A percentile compares a stretch with the other conserved stretches of the same genome.
Conservation (phyloP, 2,888 invertebrate genomes). For the Ennomos fuscantarius region DNA sequence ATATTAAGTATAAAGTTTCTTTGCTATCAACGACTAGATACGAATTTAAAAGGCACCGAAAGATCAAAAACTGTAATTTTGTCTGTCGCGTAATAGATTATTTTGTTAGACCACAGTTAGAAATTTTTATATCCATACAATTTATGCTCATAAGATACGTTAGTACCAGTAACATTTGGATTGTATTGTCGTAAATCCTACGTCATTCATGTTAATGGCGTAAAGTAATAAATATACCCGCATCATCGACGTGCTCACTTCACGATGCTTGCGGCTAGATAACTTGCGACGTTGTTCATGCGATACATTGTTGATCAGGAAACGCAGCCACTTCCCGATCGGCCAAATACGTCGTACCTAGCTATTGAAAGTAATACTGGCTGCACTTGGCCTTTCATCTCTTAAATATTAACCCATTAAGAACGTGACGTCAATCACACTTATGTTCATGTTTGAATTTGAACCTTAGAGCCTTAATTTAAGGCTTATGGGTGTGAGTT, state of each 20-base stretch:
- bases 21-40: too few species aligned
- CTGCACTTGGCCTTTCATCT: conserved; percentile 66
- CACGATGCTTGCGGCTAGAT: not conserved
- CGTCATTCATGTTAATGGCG: conserved; percentile 1
- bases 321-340: conserved; percentile 63
- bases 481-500: conserved; percentile 38
- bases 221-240: conserved; percentile 10
- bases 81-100: too few species aligned
- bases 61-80: too few species aligned
- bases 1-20: too few species aligned
- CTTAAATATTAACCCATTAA: conserved; percentile 61
- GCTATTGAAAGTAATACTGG: conserved; percentile 54
- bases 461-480: conserved; percentile 25
- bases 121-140: too few species aligned
- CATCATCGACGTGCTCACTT: conserved; percentile 9
- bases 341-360: conserved; percentile 57
- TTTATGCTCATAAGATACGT: too few species aligned
- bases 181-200: not conserved
- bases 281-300: conserved; percentile 17
- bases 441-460: conserved; percentile 16
- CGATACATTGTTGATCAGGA: conserved; percentile 46
- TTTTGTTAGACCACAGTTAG: too few species aligned
- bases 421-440: conserved; percentile 36
- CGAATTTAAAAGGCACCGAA: too few species aligned
- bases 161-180: not conserved